phyloP scores from a whole-genome alignment of 2,797 vertebrate species.

The Chiloscyllium punctatum region DNA sequence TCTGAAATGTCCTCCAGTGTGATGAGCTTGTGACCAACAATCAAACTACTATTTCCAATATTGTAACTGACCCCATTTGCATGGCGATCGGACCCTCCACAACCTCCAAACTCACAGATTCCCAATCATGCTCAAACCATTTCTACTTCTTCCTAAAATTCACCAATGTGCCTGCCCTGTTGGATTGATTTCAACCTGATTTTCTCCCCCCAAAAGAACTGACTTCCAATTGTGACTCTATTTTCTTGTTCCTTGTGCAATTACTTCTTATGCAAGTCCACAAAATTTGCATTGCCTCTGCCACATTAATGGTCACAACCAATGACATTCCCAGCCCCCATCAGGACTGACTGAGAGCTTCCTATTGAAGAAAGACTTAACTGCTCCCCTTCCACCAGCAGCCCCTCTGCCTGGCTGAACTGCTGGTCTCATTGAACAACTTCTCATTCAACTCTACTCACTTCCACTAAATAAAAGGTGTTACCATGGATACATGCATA shows the following conservation, averaged over 20 bases:
- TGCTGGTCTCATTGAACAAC: not conserved
- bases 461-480: not conserved
- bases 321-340: not conserved
- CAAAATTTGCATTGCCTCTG: not conserved
- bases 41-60: not conserved
- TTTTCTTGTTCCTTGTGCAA: not conserved
- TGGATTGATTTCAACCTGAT: not conserved
- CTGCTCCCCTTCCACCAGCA: not conserved
- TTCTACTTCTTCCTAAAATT: not conserved
- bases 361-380: not conserved
- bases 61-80: not conserved
- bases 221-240: too few species aligned
- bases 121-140: not conserved
- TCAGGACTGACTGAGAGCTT: not conserved
- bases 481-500: not conserved
- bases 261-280: not conserved
- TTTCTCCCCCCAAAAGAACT: not conserved
- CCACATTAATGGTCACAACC: not conserved
- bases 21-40: not conserved
- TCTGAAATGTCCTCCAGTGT: not conserved
- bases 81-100: not conserved
- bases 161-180: not conserved
- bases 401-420: not conserved
- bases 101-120: not conserved
- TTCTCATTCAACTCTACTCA: not conserved